A percentile compares a stretch with the other conserved stretches of the same genome.
Evolutionary conservation across 2,797 vertebrate genomes (phyloP).

Genomic region (Thunnus albacares): DNA sequence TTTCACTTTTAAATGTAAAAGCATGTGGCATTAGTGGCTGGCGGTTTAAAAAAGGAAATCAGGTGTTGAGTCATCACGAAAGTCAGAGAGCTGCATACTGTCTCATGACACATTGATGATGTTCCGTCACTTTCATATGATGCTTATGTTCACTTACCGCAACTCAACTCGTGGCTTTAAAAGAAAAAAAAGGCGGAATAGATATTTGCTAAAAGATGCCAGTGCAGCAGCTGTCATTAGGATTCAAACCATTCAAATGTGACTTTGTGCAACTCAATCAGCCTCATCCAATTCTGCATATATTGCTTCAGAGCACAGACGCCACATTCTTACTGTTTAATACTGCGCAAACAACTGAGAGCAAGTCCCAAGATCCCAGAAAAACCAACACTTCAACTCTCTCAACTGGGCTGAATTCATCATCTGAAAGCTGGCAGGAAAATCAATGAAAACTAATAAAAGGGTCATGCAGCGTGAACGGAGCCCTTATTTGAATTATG

Average conservation of each 20-base stretch:
- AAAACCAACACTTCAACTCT: slow-evolving; percentile 67
- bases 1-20: background rate
- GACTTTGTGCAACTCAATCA: slow-evolving; percentile 48
- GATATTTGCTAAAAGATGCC: background rate
- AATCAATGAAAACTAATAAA: slow-evolving; percentile 80
- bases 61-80: background rate
- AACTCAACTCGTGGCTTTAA: background rate
- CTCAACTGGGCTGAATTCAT: slow-evolving; percentile 65
- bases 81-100: background rate
- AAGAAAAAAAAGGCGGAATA: background rate
- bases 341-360: slow-evolving; percentile 49
- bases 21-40: slow-evolving; percentile 12
- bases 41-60: background rate
- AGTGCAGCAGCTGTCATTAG: slow-evolving; percentile 19
- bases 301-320: slow-evolving; percentile 33
- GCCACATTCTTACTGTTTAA: slow-evolving; percentile 54
- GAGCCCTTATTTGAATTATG: slow-evolving; percentile 70
- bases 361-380: slow-evolving; percentile 44
- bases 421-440: slow-evolving; percentile 70
- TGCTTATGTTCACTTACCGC: background rate
- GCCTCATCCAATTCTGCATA: slow-evolving; percentile 51
- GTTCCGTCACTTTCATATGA: background rate
- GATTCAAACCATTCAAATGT: slow-evolving; percentile 40
- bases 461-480: slow-evolving; percentile 67
- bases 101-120: background rate